phyloP scores from a whole-genome alignment of 2,113 vertebrate species.

The Psilopogon haemacephalus region DNA sequence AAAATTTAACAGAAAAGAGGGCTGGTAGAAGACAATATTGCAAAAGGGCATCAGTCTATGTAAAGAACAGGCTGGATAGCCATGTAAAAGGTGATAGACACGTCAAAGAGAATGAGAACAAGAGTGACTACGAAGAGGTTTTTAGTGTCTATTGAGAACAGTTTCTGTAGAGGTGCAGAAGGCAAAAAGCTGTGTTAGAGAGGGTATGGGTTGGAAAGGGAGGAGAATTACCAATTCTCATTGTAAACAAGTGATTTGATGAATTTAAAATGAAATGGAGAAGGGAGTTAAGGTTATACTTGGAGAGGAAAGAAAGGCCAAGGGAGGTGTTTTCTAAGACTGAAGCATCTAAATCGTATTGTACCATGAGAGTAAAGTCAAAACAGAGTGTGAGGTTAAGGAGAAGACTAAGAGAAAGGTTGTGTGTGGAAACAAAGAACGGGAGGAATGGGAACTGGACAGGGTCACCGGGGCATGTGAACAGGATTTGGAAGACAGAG shows the following conservation, averaged over 20 bases:
- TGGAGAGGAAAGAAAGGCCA: neutral
- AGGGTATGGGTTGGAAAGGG: neutral
- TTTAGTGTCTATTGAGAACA: neutral
- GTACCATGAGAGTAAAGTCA: neutral
- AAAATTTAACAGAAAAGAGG: neutral
- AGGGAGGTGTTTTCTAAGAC: neutral
- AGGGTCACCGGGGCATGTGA: neutral
- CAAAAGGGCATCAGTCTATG: neutral
- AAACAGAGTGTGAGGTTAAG: neutral
- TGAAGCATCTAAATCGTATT: neutral
- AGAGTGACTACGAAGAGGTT: neutral
- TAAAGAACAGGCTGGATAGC: neutral
- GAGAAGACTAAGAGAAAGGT: neutral
- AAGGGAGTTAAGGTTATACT: neutral
- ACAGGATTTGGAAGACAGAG: neutral
- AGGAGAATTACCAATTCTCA: neutral
- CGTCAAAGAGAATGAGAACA: neutral
- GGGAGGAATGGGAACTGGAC: neutral
- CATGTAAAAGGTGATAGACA: fast-evolving
- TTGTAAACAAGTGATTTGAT: neutral
- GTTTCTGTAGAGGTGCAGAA: neutral
- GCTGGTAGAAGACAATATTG: neutral
- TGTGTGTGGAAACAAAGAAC: neutral
- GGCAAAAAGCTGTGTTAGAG: neutral
- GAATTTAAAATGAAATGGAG: conserved; percentile 24